Evolutionary conservation across 2,113 vertebrate genomes (phyloP).

Genomic region (Diadophis punctatus): DNA sequence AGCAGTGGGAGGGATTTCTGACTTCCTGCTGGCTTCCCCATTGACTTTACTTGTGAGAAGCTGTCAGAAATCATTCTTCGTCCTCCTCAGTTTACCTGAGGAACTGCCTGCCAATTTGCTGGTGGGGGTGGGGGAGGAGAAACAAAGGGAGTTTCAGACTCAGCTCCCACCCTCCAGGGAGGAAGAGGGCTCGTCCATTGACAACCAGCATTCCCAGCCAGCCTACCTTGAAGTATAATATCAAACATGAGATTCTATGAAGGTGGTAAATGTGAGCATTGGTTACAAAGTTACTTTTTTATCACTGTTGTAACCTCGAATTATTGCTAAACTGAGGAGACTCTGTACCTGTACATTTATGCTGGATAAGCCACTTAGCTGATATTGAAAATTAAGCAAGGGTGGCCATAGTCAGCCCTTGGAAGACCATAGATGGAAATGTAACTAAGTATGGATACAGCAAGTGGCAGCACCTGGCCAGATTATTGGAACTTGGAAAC

Average conservation of each 20-base stretch:
- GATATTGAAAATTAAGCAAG: not conserved
- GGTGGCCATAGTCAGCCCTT: not conserved
- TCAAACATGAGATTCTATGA: not conserved
- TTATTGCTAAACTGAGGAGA: not conserved
- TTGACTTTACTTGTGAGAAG: too few species aligned
- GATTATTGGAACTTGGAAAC: not conserved
- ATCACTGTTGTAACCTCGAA: not conserved
- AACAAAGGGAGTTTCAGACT: too few species aligned
- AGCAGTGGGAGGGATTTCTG: too few species aligned
- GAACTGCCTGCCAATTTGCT: too few species aligned
- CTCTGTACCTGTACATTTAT: not conserved
- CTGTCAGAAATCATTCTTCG: too few species aligned
- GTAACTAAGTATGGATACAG: not conserved
- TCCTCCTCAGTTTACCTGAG: too few species aligned
- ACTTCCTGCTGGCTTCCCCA: too few species aligned
- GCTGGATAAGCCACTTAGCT: not conserved
- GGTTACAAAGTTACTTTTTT: not conserved
- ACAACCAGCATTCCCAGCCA: too few species aligned
- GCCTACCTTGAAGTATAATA: not conserved
- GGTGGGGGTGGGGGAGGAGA: too few species aligned
- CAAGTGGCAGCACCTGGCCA: not conserved
- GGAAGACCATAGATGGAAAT: not conserved
- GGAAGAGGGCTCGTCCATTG: too few species aligned
- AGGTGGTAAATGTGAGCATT: not conserved
- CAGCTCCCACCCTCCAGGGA: too few species aligned